phyloP scores from a whole-genome alignment of 2,113 vertebrate genomes.

The Ctenomys sociabilis region DNA sequence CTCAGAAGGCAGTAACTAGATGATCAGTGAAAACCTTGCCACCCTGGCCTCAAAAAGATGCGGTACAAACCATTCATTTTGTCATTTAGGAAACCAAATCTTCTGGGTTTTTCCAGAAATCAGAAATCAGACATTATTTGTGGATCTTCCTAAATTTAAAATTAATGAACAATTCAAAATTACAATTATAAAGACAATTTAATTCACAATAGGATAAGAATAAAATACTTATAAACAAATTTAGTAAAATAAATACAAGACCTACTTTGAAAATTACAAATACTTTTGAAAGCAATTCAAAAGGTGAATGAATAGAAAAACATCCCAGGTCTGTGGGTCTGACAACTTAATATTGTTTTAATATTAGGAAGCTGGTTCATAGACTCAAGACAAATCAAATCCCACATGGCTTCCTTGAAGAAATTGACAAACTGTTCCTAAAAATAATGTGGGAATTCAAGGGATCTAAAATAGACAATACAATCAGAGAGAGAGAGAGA shows the following conservation, averaged over 20 bases:
- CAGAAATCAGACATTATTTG: neutral
- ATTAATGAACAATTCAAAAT: neutral
- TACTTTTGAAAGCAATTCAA: constrained; percentile 39
- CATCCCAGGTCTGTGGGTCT: neutral
- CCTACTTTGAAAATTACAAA: neutral
- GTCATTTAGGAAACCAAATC: neutral
- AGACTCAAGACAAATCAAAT: neutral
- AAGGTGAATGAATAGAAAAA: constrained; percentile 21
- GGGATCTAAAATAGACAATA: neutral
- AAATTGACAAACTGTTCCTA: constrained; percentile 20
- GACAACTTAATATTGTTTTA: neutral
- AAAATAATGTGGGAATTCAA: constrained; percentile 24
- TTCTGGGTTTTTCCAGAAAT: neutral
- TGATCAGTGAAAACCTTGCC: neutral
- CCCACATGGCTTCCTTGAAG: neutral
- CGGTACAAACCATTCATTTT: neutral
- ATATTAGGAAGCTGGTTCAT: neutral
- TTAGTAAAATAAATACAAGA: neutral
- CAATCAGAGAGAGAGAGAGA: neutral
- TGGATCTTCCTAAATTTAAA: constrained; percentile 45
- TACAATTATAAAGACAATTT: neutral
- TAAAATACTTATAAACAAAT: neutral
- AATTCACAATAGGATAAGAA: neutral
- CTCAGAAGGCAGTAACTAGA: neutral
- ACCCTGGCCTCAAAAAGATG: neutral